These are phyloP conservation scores for Eretmocerus hayati DNA, from an alignment of 2,888 invertebrate genomes.

Conservation along the genomic window DNA sequence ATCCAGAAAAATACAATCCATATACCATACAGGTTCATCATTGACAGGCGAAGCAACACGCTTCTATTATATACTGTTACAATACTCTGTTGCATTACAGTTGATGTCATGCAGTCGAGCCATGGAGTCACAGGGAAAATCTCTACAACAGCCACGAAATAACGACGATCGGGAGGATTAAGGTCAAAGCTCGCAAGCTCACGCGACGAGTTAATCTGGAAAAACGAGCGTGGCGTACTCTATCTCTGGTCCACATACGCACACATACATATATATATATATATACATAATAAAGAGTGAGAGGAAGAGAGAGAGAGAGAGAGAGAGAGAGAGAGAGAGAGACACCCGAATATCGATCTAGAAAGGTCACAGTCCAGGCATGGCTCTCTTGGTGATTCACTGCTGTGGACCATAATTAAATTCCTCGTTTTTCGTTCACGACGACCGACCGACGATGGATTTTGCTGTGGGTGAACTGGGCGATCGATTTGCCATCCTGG, in stretches of 20 bases:
- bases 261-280: no score
- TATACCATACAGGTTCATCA: no score
- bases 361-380: not conserved
- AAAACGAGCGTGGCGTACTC: not conserved
- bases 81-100: no score
- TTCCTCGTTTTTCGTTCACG: conserved; percentile 22
- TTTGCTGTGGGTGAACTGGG: no score
- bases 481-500: conserved; percentile 19
- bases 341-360: conserved; percentile 17
- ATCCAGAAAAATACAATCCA: no score
- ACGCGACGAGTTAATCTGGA: conserved; percentile 18
- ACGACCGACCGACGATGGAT: conserved; percentile 14
- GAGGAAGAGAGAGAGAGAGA: no score
- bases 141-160: not conserved
- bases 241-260: not conserved
- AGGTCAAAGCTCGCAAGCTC: no score
- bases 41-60: not conserved
- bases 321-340: no score
- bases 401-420: conserved; percentile 21
- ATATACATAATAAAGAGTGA: no score
- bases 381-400: conserved; percentile 19
- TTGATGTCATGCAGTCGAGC: no score
- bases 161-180: conserved; percentile 6
- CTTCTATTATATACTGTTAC: no score
- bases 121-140: not conserved